These are phyloP conservation scores for Periphyllus acericola DNA, from an alignment of 2,888 invertebrate genomes.

Conservation along the genomic window DNA sequence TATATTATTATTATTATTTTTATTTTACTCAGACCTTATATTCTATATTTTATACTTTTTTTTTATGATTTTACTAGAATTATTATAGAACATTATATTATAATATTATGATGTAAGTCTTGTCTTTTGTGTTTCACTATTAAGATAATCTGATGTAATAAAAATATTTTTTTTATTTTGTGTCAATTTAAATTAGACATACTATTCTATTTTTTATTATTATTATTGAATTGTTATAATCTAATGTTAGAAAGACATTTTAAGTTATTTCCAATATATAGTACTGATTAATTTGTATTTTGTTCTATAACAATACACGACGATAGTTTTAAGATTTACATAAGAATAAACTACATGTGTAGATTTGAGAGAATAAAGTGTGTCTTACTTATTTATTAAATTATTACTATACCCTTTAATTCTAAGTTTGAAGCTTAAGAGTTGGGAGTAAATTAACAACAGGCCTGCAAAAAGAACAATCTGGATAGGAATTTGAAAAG, in stretches of 20 bases:
- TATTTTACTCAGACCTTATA: background rate
- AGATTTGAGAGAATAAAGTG: background rate
- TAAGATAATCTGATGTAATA: slow-evolving; percentile 24
- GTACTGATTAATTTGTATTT: slow-evolving; percentile 48
- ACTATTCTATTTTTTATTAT: slow-evolving; percentile 13
- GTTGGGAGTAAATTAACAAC: background rate
- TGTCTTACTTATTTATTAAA: background rate
- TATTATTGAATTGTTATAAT: slow-evolving; percentile 10
- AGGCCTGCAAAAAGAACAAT: background rate
- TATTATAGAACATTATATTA: background rate
- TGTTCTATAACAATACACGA: background rate
- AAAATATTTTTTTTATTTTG: slow-evolving; percentile 10
- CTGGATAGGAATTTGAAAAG: background rate
- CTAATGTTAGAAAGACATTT: background rate
- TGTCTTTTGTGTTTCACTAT: slow-evolving; percentile 39
- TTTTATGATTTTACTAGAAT: background rate
- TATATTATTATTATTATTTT: slow-evolving; percentile 1
- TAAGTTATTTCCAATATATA: slow-evolving; percentile 37
- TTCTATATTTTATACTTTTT: slow-evolving; percentile 33
- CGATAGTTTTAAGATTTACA: background rate
- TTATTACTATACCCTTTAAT: background rate
- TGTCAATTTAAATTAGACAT: slow-evolving; percentile 1
- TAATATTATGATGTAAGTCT: slow-evolving; percentile 1
- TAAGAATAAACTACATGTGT: slow-evolving; percentile 32
- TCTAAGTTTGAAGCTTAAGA: background rate